Conservation (phyloP, 2,888 invertebrate species). For the Nemurella pictetii region DNA sequence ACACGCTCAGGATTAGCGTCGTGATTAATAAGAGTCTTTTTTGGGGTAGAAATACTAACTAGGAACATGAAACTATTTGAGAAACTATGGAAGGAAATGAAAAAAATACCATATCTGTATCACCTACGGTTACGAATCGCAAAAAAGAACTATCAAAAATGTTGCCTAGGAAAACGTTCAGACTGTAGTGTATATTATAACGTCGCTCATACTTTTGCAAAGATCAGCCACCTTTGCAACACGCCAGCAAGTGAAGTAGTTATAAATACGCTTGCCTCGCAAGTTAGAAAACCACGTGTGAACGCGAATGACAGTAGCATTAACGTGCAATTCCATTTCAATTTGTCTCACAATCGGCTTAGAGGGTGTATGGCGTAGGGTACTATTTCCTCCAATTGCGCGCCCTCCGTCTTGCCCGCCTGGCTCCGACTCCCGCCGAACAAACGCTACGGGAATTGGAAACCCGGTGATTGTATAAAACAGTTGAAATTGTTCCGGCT, state of each 20-base stretch:
- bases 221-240: too few species aligned
- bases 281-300: background rate
- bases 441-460: constrained; percentile 5
- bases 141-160: too few species aligned
- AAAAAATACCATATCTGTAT: too few species aligned
- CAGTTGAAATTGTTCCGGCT: constrained; percentile 19
- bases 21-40: background rate
- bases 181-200: too few species aligned
- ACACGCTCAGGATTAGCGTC: background rate
- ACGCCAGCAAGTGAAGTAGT: too few species aligned
- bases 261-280: too few species aligned
- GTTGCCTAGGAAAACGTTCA: too few species aligned
- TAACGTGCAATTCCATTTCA: background rate
- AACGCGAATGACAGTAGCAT: background rate
- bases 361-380: background rate
- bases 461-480: constrained; percentile 11
- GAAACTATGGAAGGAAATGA: too few species aligned
- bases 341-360: constrained; percentile 22
- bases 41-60: too few species aligned
- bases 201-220: too few species aligned
- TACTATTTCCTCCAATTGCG: background rate
- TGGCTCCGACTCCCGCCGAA: background rate
- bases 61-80: too few species aligned
- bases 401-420: constrained; percentile 7
- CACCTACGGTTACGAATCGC: too few species aligned